These are phyloP conservation scores for Ammodytes marinus DNA, from an alignment of 2,113 vertebrate genomes.

Conservation along the genomic window DNA sequence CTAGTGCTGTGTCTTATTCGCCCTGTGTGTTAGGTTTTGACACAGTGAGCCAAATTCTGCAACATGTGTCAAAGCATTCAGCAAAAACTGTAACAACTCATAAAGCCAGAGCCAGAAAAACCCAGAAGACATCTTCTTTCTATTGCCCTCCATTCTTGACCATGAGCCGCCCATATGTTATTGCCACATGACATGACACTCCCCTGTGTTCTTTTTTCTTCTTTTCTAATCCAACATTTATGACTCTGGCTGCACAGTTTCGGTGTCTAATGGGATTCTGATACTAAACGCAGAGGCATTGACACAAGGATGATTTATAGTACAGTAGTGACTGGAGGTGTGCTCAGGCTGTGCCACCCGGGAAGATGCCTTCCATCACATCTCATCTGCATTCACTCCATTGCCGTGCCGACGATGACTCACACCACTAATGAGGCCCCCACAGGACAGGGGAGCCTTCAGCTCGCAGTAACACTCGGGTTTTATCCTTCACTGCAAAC, in stretches of 20 bases:
- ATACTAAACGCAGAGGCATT: constrained; percentile 37
- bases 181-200: background rate
- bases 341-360: constrained; percentile 29
- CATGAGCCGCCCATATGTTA: background rate
- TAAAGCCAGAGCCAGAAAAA: constrained; percentile 5
- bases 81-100: background rate
- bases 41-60: no score
- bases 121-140: background rate
- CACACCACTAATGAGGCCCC: constrained; percentile 70
- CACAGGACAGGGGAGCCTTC: constrained; percentile 46
- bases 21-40: no score
- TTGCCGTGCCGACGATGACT: constrained; percentile 60
- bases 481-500: constrained; percentile 40
- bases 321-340: constrained; percentile 44
- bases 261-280: constrained; percentile 33
- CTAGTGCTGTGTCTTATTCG: no score
- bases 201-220: constrained; percentile 8
- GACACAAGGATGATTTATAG: constrained; percentile 65
- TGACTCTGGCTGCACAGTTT: constrained; percentile 32
- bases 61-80: no score
- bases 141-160: background rate
- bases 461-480: constrained; percentile 26
- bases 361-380: constrained; percentile 66
- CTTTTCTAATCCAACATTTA: constrained; percentile 27
- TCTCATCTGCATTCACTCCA: constrained; percentile 70